Evolutionary conservation across 2,888 invertebrate species (phyloP).

Genomic region (Blastobasis lacticolella): DNA sequence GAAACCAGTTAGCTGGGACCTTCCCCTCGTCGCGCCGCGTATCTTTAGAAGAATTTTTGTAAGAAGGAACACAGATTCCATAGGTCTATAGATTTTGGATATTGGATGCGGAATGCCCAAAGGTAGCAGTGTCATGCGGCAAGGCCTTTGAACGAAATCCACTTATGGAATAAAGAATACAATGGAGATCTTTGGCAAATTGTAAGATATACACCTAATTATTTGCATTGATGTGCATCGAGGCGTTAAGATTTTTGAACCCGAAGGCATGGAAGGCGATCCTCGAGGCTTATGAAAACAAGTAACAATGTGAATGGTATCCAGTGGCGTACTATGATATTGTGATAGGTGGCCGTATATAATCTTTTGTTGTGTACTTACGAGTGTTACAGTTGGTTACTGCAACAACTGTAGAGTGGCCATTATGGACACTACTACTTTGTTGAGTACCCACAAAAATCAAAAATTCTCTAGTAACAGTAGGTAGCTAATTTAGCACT

Average conservation of each 20-base stretch:
- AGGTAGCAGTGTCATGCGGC: slow-evolving; percentile 61
- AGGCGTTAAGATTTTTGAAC: slow-evolving; percentile 52
- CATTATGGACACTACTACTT: not conserved
- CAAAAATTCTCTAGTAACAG: not conserved
- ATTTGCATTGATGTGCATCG: slow-evolving; percentile 59
- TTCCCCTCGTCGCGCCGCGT: no score
- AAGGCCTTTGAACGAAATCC: slow-evolving; percentile 60
- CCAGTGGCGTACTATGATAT: slow-evolving; percentile 30
- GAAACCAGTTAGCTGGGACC: no score
- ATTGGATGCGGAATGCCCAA: slow-evolving; percentile 15
- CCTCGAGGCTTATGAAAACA: slow-evolving; percentile 68
- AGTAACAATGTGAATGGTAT: slow-evolving; percentile 40
- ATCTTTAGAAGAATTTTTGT: no score
- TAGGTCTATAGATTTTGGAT: no score
- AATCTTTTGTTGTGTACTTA: slow-evolving; percentile 15
- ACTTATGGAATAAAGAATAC: slow-evolving; percentile 63
- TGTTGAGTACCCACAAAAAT: not conserved
- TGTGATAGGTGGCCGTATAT: slow-evolving; percentile 41
- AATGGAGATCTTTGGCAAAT: slow-evolving; percentile 69
- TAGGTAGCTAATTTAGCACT: no score
- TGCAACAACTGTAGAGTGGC: no score
- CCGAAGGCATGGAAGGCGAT: slow-evolving; percentile 46
- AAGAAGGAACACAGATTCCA: no score
- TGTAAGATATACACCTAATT: slow-evolving; percentile 72
- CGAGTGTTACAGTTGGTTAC: no score